These are phyloP conservation scores for Callaeas wilsoni DNA, from an alignment of 2,113 vertebrate genomes.

Conservation along the genomic window DNA sequence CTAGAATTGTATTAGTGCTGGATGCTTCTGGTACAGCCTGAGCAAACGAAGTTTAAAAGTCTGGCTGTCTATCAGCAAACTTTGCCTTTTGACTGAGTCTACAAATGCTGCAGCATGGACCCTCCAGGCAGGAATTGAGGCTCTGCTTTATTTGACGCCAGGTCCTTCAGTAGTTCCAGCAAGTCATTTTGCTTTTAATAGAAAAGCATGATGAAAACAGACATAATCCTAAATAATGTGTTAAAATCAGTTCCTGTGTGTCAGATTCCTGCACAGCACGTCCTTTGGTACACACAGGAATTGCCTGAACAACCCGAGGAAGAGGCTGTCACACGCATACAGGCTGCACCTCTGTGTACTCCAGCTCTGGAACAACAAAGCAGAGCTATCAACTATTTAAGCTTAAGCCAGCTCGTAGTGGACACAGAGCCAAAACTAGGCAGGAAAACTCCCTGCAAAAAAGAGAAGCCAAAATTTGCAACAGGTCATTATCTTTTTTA, in stretches of 20 bases:
- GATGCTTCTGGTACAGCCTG: constrained; percentile 25
- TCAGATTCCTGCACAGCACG: neutral
- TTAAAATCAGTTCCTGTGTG: neutral
- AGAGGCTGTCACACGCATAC: neutral
- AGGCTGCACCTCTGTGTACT: neutral
- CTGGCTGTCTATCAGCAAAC: constrained; percentile 4
- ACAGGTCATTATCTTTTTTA: neutral
- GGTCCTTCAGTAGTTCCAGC: neutral
- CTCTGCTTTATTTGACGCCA: neutral
- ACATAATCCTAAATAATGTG: neutral
- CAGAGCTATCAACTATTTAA: neutral
- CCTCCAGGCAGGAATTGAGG: neutral
- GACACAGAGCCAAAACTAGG: neutral
- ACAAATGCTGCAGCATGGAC: neutral
- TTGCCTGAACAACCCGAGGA: neutral
- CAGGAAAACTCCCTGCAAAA: neutral
- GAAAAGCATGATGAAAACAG: neutral
- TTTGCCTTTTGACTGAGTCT: constrained; percentile 4
- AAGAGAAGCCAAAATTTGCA: neutral
- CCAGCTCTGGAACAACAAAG: neutral
- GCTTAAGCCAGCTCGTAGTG: neutral
- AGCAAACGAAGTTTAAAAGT: constrained; percentile 9
- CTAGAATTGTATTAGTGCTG: constrained; percentile 6
- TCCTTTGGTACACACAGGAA: neutral
- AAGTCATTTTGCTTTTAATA: neutral